phyloP scores from a whole-genome alignment of 2,113 vertebrate genomes.

The Jaculus jaculus region DNA sequence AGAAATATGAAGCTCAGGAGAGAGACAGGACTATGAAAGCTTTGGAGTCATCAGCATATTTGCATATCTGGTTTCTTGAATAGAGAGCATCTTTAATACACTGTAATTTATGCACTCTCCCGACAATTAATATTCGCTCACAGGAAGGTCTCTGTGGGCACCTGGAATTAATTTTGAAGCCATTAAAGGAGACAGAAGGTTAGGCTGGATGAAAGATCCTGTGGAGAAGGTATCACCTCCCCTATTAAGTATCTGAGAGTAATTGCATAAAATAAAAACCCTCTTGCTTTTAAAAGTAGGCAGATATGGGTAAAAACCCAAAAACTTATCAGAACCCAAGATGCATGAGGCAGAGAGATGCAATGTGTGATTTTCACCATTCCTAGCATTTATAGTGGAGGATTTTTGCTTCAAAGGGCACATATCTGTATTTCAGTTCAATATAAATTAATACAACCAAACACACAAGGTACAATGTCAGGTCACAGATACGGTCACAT shows the following conservation, averaged over 20 bases:
- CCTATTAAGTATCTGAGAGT: slow-evolving; percentile 40
- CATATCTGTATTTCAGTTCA: slow-evolving; percentile 34
- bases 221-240: slow-evolving; percentile 43
- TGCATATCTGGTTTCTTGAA: slow-evolving; percentile 63
- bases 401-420: slow-evolving; percentile 44
- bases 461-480: background rate
- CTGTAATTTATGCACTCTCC: slow-evolving; percentile 58
- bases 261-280: slow-evolving; percentile 29
- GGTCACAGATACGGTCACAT: background rate
- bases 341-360: background rate
- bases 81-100: slow-evolving; percentile 56
- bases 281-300: slow-evolving; percentile 13
- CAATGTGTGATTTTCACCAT: background rate
- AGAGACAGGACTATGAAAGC: slow-evolving; percentile 40
- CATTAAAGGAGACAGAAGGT: slow-evolving; percentile 64
- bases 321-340: slow-evolving; percentile 23
- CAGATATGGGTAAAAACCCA: slow-evolving; percentile 20
- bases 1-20: slow-evolving; percentile 37
- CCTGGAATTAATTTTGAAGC: slow-evolving; percentile 71
- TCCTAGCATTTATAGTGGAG: background rate
- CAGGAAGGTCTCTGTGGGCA: slow-evolving; percentile 51
- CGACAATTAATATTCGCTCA: slow-evolving; percentile 67
- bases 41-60: slow-evolving; percentile 37
- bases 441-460: slow-evolving; percentile 13
- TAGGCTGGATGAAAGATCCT: slow-evolving; percentile 61